A percentile compares a stretch with the other conserved stretches of the same genome.
Evolutionary conservation across 2,113 vertebrate genomes (phyloP).

Genomic region (Podocnemis expansa): DNA sequence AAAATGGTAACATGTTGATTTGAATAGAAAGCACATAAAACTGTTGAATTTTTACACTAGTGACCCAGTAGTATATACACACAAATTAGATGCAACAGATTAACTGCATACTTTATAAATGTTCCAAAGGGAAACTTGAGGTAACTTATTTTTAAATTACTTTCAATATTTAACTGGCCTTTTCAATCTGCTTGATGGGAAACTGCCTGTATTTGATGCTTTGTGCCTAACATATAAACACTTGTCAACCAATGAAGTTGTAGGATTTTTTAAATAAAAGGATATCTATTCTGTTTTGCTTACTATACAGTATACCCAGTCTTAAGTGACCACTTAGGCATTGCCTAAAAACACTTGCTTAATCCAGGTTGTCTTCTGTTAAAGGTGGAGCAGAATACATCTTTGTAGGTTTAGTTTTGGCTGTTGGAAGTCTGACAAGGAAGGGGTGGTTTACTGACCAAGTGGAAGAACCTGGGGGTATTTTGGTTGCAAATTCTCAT

Average conservation of each 20-base stretch:
- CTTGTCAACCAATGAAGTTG: slow-evolving; percentile 45
- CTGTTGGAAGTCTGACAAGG: slow-evolving; percentile 51
- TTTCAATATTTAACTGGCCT: slow-evolving; percentile 41
- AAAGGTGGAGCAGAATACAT: slow-evolving; percentile 34
- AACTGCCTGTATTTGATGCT: slow-evolving; percentile 22
- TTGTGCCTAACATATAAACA: slow-evolving; percentile 56
- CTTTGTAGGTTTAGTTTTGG: slow-evolving; percentile 49
- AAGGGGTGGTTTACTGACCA: slow-evolving; percentile 42
- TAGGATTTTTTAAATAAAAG: background rate
- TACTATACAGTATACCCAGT: slow-evolving; percentile 24
- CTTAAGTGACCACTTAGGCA: background rate
- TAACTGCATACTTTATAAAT: slow-evolving; percentile 39
- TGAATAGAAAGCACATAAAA: slow-evolving; percentile 45
- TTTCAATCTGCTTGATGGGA: slow-evolving; percentile 49
- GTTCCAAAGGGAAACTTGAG: slow-evolving; percentile 47
- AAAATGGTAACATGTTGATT: slow-evolving; percentile 27
- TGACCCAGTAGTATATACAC: slow-evolving; percentile 14
- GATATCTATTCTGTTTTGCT: slow-evolving; percentile 21
- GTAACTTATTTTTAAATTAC: slow-evolving; percentile 40
- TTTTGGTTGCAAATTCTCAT: slow-evolving; percentile 4
- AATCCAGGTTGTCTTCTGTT: slow-evolving; percentile 58
- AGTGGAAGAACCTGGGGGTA: background rate
- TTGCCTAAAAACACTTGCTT: slow-evolving; percentile 2
- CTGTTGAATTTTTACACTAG: slow-evolving; percentile 32
- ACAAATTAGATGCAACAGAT: slow-evolving; percentile 37